Conservation (phyloP, 2,888 invertebrate genomes). For the Tholera decimalis region DNA sequence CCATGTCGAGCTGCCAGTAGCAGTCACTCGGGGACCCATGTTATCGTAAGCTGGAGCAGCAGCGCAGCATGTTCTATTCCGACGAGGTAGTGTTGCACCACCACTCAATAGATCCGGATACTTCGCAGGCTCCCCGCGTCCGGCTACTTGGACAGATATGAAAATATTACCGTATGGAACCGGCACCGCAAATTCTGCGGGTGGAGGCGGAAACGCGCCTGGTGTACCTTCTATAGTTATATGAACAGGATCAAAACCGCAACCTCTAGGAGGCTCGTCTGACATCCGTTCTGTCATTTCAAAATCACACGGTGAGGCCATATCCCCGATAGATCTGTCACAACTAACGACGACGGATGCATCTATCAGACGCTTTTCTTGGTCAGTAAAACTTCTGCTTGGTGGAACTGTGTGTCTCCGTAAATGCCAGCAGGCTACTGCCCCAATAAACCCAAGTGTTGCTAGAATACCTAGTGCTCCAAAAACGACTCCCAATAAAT, state of each 20-base stretch:
- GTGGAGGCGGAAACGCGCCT: constrained; percentile 88
- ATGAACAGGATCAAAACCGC: constrained; percentile 92
- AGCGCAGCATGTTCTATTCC: constrained; percentile 87
- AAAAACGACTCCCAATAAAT: constrained; percentile 94
- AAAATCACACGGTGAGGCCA: constrained; percentile 90
- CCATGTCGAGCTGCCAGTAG: constrained; percentile 95
- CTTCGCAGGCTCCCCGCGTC: constrained; percentile 84
- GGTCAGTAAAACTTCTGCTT: constrained; percentile 95
- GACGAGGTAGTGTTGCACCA: constrained; percentile 88
- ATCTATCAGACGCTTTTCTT: constrained; percentile 96
- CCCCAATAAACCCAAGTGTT: constrained; percentile 92
- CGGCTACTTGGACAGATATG: constrained; percentile 95
- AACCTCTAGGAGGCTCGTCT: constrained; percentile 85
- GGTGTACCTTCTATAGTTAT: constrained; percentile 92
- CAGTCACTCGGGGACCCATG: constrained; percentile 98
- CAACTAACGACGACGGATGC: constrained; percentile 93
- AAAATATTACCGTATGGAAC: constrained; percentile 94
- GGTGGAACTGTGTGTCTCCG: constrained; percentile 94
- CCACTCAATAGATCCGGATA: constrained; percentile 95
- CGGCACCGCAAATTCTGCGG: constrained; percentile 90
- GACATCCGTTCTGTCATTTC: constrained; percentile 87
- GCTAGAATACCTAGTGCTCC: constrained; percentile 94
- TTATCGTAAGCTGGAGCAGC: constrained; percentile 95
- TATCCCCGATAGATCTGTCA: constrained; percentile 93
- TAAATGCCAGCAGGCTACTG: constrained; percentile 92